phyloP scores from a whole-genome alignment of 2,113 vertebrate genomes.

The Aspiorhynchus laticeps region DNA sequence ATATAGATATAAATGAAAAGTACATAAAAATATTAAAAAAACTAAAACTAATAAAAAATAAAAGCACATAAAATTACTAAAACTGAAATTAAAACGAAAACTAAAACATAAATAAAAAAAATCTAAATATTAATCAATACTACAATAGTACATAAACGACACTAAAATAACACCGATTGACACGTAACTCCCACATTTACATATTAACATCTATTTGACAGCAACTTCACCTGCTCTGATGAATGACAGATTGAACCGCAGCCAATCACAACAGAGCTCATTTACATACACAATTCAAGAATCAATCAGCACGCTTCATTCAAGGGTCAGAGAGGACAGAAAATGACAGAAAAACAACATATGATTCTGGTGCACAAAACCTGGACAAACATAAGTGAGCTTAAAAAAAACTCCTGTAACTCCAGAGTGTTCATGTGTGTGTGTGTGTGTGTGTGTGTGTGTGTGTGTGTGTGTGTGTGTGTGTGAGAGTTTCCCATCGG shows the following conservation, averaged over 20 bases:
- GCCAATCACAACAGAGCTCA: not conserved
- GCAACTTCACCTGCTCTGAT: not conserved
- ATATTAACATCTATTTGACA: too few relatives aligned
- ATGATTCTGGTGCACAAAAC: not conserved
- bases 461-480: not conserved
- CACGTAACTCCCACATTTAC: not conserved
- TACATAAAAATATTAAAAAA: too few relatives aligned
- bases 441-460: not conserved
- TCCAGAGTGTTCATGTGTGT: not conserved
- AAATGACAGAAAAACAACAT: not conserved
- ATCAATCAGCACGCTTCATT: not conserved
- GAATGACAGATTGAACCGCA: not conserved
- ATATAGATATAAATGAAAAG: too few relatives aligned
- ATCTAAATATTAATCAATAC: not conserved
- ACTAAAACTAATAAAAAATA: too few relatives aligned
- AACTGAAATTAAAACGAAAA: too few relatives aligned
- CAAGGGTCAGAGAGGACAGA: not conserved
- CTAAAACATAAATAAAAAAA: too few relatives aligned
- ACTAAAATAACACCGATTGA: not conserved
- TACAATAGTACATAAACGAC: not conserved
- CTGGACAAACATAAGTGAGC: not conserved
- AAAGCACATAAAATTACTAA: too few relatives aligned
- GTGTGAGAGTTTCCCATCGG: not conserved
- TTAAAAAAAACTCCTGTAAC: not conserved
- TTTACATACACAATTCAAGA: not conserved